Base-by-base conservation (phyloP, 2,113 vertebrate genomes). In the Alethe diademata region DNA sequence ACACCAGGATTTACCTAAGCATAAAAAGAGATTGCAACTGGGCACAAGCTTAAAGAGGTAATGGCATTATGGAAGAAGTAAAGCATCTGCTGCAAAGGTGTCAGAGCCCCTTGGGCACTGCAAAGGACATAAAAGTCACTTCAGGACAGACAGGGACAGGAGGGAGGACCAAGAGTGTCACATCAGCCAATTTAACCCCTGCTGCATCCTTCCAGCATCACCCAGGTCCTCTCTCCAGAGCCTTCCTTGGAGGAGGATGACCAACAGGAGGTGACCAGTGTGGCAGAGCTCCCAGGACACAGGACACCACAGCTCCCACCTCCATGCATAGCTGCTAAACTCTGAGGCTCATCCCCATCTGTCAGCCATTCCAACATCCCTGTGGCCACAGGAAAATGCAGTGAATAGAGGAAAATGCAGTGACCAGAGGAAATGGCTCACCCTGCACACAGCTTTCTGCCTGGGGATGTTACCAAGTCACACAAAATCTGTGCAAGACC, bases 381-480 rank as follows among this genome's bases (percentile, higher is more conserved):
- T 0, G 0, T 35, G 24, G 57, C 9, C 2, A 51, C 14, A 28
- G 60, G 31, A 80, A 82, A 86, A 54, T 1, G 19, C 24, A 56
- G n/a, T 11, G 54, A 18, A 45, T 19, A 51, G 50, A 28, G 60
- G 40, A 80, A 82, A 86, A 54, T 2, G 20, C 24, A 56, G n/a
- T 11, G 54, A 18, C 33, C 64, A 70, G 38, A 86, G 60, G 64
- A 76, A 78, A 80, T 1, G 65, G 40, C 86, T 90, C 86, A 86
- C 71, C 53, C 83, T 43, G 54, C 64, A 74, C 72, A 47, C 11
- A 20, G 36, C 8, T 67, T 66, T 83, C 54, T 86, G 79, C 58
- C 67, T 40, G 57, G 42, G 9, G 35, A 86, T 45, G 45, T 22
- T 62, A 88, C 60, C 35, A 36, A 84, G 28, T 7, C 72, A 81